These are phyloP conservation scores for Rapana venosa DNA, from an alignment of 2,888 invertebrate genomes.

Conservation along the genomic window DNA sequence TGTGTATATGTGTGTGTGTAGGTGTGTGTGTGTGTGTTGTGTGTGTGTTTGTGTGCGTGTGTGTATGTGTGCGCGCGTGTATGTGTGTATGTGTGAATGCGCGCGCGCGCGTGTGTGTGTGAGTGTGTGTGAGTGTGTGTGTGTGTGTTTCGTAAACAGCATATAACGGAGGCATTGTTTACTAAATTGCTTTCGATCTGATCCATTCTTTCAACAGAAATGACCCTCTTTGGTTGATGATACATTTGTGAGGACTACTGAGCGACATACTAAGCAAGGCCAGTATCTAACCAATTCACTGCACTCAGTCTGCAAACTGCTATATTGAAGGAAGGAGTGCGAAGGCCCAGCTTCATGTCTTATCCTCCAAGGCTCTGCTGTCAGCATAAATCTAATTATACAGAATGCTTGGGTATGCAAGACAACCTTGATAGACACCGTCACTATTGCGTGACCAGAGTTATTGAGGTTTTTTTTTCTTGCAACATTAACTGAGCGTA, in stretches of 20 bases:
- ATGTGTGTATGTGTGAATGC: slow-evolving; percentile 10
- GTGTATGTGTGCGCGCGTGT: not conserved
- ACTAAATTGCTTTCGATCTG: not conserved
- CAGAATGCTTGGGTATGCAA: no score
- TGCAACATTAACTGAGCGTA: no score
- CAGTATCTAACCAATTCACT: not conserved
- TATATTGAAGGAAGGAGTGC: no score
- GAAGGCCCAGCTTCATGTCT: no score
- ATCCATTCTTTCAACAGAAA: not conserved
- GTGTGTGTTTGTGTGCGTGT: not conserved
- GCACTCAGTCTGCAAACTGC: not conserved
- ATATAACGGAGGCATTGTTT: not conserved
- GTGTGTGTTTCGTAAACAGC: not conserved
- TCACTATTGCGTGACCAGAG: no score
- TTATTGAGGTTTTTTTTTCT: no score
- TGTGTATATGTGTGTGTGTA: not conserved
- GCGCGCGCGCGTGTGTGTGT: not conserved
- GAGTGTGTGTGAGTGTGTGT: slow-evolving; percentile 19
- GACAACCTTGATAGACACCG: no score
- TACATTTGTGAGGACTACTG: not conserved
- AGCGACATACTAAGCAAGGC: not conserved
- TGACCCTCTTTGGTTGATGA: not conserved
- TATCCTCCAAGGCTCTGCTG: no score
- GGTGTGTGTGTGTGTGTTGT: not conserved
- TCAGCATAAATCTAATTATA: no score